A percentile compares a stretch with the other conserved stretches of the same genome.
These are phyloP conservation scores for Leptothorax acervorum DNA, from an alignment of 2,888 invertebrate genomes.

Conservation along the genomic window DNA sequence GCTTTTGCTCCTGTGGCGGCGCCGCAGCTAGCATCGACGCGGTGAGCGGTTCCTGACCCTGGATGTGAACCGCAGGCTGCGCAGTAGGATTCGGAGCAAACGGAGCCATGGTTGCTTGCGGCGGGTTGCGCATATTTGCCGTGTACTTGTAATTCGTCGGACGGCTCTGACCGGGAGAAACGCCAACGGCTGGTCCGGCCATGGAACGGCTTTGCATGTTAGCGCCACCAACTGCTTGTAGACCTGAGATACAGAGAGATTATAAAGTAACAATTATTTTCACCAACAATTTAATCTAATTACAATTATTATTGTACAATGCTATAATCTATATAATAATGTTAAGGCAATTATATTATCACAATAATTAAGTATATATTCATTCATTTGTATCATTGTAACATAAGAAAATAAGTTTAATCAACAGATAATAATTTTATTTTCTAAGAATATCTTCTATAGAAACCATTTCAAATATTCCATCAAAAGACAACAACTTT, in stretches of 20 bases:
- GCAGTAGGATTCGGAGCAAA: constrained; percentile 87
- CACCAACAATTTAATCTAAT: no score
- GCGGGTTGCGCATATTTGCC: constrained; percentile 95
- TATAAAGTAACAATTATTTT: background rate
- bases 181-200: constrained; percentile 90
- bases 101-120: constrained; percentile 86
- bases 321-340: no score
- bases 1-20: constrained; percentile 98
- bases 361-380: no score
- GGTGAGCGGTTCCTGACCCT: constrained; percentile 98
- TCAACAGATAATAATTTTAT: no score
- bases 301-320: no score
- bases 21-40: constrained; percentile 99
- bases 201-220: constrained; percentile 88
- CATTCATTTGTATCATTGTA: no score
- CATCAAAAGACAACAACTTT: no score
- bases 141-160: constrained; percentile 96
- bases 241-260: constrained; percentile 84
- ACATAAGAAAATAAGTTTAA: no score
- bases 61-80: constrained; percentile 95
- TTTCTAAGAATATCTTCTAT: no score
- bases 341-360: no score
- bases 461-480: no score
- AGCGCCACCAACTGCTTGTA: constrained; percentile 90
- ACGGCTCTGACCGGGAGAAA: constrained; percentile 88